Percentiles rank a stretch among this genome's conserved stretches.
Conservation (phyloP, 2,888 invertebrate genomes). For the Dorcus parallelipipedus region DNA sequence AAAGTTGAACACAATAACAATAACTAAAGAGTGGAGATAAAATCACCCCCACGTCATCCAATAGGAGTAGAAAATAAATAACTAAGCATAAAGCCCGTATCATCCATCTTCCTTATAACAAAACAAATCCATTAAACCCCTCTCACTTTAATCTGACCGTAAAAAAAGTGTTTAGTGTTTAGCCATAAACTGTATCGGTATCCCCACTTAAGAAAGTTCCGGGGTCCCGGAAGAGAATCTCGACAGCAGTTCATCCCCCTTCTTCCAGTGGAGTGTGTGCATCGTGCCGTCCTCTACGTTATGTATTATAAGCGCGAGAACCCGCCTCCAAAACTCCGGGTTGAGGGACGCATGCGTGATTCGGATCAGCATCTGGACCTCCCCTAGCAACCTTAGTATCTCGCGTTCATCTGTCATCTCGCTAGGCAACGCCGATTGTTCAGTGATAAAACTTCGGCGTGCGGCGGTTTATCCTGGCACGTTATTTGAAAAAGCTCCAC, state of each 20-base stretch:
- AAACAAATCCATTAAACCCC: constrained; percentile 43
- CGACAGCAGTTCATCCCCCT: constrained; percentile 14
- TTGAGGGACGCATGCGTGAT: constrained; percentile 22
- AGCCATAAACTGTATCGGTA: constrained; percentile 49
- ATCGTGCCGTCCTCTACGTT: constrained; percentile 4
- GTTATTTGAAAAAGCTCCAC: too few species aligned
- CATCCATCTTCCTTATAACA: constrained; percentile 36
- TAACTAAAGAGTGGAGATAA: constrained; percentile 9
- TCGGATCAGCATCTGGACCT: constrained; percentile 33
- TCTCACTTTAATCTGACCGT: constrained; percentile 45
- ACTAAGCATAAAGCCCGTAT: constrained; percentile 32
- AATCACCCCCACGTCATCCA: constrained; percentile 34
- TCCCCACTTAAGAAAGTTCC: constrained; percentile 41
- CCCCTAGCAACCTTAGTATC: constrained; percentile 46
- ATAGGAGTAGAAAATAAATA: constrained; percentile 38
- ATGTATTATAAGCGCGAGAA: constrained; percentile 19
- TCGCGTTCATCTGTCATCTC: constrained; percentile 32
- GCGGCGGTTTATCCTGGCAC: constrained; percentile 5
- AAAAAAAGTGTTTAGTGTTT: constrained; percentile 49
- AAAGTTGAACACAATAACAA: constrained; percentile 4
- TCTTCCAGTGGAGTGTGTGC: not conserved
- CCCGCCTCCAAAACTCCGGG: constrained; percentile 26
- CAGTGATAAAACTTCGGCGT: constrained; percentile 19
- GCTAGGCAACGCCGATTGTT: constrained; percentile 23
- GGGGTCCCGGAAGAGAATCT: constrained; percentile 30